phyloP scores from a whole-genome alignment of 1,140 invertebrate genomes.

The Pseudomyrmex cubaensis region DNA sequence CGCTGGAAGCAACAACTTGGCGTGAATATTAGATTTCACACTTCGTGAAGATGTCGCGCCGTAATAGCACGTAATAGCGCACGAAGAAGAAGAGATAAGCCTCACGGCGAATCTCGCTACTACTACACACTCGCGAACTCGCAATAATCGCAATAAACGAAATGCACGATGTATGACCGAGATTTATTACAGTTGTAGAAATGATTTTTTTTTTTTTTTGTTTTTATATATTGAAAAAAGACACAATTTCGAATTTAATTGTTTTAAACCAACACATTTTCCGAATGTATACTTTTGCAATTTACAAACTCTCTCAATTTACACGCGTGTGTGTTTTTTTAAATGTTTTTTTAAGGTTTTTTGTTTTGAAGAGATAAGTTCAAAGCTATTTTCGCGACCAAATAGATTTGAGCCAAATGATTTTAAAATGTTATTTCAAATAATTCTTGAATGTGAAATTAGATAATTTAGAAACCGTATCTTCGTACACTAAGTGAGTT shows the following conservation, averaged over 20 bases:
- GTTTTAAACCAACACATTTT: neutral
- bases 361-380: too few relatives aligned
- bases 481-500: too few relatives aligned
- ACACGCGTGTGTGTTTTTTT: neutral
- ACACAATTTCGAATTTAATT: neutral
- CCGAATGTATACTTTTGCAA: neutral
- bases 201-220: too few relatives aligned
- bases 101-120: neutral
- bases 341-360: neutral
- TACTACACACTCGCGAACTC: too few relatives aligned
- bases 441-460: too few relatives aligned
- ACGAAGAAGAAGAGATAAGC: conserved; percentile 31
- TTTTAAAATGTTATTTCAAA: too few relatives aligned
- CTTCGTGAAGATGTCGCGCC: conserved; percentile 50
- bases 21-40: conserved; percentile 60
- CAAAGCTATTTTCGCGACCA: too few relatives aligned
- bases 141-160: neutral
- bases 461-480: too few relatives aligned
- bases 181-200: neutral
- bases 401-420: too few relatives aligned
- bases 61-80: conserved; percentile 49
- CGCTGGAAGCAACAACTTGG: conserved; percentile 44
- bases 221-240: too few relatives aligned
- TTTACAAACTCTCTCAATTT: neutral
- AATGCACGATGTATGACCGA: neutral